Evolutionary conservation across 2,797 vertebrate genomes (phyloP), one percentile per base, ranked within the genome.

Genomic region (Falco concolor): DNA sequence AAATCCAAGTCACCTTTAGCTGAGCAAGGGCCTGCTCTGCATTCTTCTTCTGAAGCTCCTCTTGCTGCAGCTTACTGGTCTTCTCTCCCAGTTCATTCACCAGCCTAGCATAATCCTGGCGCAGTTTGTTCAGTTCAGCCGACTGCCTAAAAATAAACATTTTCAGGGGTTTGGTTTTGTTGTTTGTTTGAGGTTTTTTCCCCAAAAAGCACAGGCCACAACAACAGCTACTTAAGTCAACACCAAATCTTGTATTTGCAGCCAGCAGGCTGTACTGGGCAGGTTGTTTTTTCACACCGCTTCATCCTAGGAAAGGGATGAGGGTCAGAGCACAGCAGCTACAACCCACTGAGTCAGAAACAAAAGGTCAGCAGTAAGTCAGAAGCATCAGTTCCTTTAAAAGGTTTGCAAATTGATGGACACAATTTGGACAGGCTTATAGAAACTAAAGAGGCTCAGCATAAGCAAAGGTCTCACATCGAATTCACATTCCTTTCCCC

Each of bases 31-130:
- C 98, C 98, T 99, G 98, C 96, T 99, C 99, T 65, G 99, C 98
- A 38, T 98, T 98, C 98, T 99, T 99, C 98, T 99, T 99, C 96
- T 99, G 99, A 88, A 98, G 98, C 95, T 99, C 99, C 94, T 99
- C 99, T 92, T 99, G 99, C 97, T 99, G 99, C 90, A 99, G 95
- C 85, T 99, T 99, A 97, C 96, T 98, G 95, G 97, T 99, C 96
- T 98, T 99, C 91, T 99, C 99, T 6, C 98, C 97, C 97, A 99
- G 97, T 85, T 99, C 99, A 64, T 98, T 99, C 98, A 99, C 97
- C 97, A 99, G 97, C 82, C 98, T 95, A 0, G 98, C 97, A 25
- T 98, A 99, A 96, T 99, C 99, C 13, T 99, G 99, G 50, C 98
- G 99, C 87, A 99, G 97, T 96, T 99, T 99, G 97, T 98, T 99